These are phyloP conservation scores for Colletes gigas DNA, from an alignment of 1,140 invertebrate genomes.

Conservation along the genomic window DNA sequence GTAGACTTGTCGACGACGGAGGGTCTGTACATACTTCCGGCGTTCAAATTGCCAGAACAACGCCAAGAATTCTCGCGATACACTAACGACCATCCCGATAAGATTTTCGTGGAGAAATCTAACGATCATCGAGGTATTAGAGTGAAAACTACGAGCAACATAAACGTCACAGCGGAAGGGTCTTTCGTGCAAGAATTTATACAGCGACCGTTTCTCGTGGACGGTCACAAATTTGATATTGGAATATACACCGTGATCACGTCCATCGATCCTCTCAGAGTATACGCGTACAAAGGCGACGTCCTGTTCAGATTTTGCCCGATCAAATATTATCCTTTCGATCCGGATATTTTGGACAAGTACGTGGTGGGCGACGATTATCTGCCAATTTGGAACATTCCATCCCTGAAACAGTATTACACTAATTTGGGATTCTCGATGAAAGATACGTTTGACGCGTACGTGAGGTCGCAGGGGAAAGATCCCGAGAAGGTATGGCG, in stretches of 20 bases:
- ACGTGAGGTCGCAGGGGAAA: conserved; percentile 86
- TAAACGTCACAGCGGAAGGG: conserved; percentile 87
- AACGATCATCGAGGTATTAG: conserved; percentile 95
- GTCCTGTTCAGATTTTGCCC: conserved; percentile 96
- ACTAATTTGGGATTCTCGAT: conserved; percentile 90
- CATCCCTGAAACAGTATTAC: conserved; percentile 90
- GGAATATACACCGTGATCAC: conserved; percentile 97
- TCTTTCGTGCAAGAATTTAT: conserved; percentile 96
- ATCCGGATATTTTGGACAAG: conserved; percentile 89
- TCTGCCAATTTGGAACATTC: conserved; percentile 95
- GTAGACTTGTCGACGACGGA: conserved; percentile 92
- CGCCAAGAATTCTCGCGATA: conserved; percentile 88
- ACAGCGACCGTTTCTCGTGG: conserved; percentile 90
- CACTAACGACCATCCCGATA: conserved; percentile 85
- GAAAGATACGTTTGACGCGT: conserved; percentile 93
- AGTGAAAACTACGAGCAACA: conserved; percentile 86
- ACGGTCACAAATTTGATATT: conserved; percentile 97
- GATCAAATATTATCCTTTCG: conserved; percentile 95
- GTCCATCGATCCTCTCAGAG: conserved; percentile 93
- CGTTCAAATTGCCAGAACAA: conserved; percentile 93
- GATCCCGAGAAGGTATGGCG: conserved; percentile 90
- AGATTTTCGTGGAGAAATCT: conserved; percentile 94
- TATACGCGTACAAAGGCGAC: conserved; percentile 95
- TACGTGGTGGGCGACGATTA: conserved; percentile 98
- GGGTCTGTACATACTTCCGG: conserved; percentile 89